phyloP scores from a whole-genome alignment of 2,888 invertebrate species.

The Labia minor region DNA sequence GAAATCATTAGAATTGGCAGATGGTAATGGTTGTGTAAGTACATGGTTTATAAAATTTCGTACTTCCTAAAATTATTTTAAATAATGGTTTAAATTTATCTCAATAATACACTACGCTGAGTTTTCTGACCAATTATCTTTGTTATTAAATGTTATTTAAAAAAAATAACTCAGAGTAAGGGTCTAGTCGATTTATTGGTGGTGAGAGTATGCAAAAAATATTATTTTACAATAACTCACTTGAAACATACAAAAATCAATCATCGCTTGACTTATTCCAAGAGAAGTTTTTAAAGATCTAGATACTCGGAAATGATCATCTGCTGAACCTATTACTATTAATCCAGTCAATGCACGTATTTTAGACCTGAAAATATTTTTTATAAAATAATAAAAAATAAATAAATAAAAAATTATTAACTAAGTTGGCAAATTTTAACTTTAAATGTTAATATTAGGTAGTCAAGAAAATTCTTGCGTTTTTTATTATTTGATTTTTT shows the following conservation, averaged over 20 bases:
- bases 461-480: too few relatives aligned
- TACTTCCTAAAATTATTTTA: background rate
- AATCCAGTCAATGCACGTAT: slow-evolving; percentile 66
- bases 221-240: slow-evolving; percentile 33
- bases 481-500: background rate
- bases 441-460: background rate
- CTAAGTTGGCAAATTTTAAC: background rate
- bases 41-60: background rate
- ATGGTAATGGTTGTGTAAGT: background rate
- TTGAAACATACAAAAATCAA: slow-evolving; percentile 58
- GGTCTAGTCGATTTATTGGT: too few relatives aligned
- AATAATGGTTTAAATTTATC: too few relatives aligned
- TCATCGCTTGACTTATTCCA: slow-evolving; percentile 66
- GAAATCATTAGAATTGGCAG: background rate
- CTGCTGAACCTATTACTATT: slow-evolving; percentile 67
- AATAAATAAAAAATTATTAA: background rate
- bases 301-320: slow-evolving; percentile 59
- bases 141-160: too few relatives aligned
- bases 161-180: too few relatives aligned
- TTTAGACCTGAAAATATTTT: slow-evolving; percentile 39
- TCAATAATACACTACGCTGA: too few relatives aligned
- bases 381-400: background rate
- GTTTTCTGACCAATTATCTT: too few relatives aligned
- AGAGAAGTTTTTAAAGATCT: slow-evolving; percentile 59
- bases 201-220: background rate